Base-by-base conservation (phyloP, 2,797 vertebrate genomes). In the Diceros bicornis region DNA sequence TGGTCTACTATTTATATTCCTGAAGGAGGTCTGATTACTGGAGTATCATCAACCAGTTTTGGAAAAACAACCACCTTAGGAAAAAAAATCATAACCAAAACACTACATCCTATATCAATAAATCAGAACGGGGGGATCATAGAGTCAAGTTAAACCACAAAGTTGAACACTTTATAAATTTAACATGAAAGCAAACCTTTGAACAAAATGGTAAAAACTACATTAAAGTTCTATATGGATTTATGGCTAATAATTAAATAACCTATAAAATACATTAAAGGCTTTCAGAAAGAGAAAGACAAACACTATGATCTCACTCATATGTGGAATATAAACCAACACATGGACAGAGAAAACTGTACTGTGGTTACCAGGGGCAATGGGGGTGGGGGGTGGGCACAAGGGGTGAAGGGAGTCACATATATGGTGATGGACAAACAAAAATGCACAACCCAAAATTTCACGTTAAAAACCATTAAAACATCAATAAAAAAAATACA, bases 201-300 rank as follows among this genome's bases (percentile, higher is more conserved):
- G 89, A 93, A 92, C 64, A 93, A 94, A 95, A 93, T 37, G 29
- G 44, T 81, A 89, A 94, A 92, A 94, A 90, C 85, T 93, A 82
- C 82, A 79, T 96, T 96, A 97, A 96, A 90, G 90, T 89, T 97
- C 94, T 94, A 85, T 69, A 83, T 74, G 68, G 47, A 86, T 75
- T 95, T 95, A 89, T 9, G 97, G 79, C 47, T 41, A 94, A 91
- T 37, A 85, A 89, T 74, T n/a, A 86, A 97, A 75, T 59, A 93
- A 84, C 21, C 87, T 88, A n/a, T 27, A 89, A 78, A 77, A 93
- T 55, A 55, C 41, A 96, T 88, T 89, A 91, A 93, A 90, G 96
- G 61, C n/a, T 94, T 85, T n/a, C n/a, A n/a, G n/a, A n/a, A n/a
- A n/a, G n/a, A n/a, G n/a, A n/a, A n/a, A n/a, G n/a, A n/a, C n/a